Percentiles rank a stretch among this genome's conserved stretches.
Evolutionary conservation across 2,113 vertebrate species (phyloP).

Genomic region (Terrapene triunguis): DNA sequence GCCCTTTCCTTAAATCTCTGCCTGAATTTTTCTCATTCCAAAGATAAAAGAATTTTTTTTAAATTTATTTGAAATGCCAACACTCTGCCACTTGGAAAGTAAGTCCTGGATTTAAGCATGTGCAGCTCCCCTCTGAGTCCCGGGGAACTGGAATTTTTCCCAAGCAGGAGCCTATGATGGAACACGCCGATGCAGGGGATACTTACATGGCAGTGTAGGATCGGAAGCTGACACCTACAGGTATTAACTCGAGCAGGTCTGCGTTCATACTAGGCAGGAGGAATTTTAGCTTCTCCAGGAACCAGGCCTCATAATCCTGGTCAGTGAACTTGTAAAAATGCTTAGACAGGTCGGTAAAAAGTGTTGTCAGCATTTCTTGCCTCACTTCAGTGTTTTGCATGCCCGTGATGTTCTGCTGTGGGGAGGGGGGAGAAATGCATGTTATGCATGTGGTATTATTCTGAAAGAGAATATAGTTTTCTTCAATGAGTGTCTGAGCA

Average conservation of each 20-base stretch:
- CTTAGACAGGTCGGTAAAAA: background rate
- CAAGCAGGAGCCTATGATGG: background rate
- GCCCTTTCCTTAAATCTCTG: no score
- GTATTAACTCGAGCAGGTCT: slow-evolving; percentile 6
- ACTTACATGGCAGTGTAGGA: slow-evolving; percentile 45
- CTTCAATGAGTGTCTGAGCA: background rate
- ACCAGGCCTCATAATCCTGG: slow-evolving; percentile 27
- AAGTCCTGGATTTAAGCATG: background rate
- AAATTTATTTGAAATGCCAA: background rate
- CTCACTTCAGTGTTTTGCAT: background rate
- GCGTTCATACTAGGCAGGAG: slow-evolving; percentile 39
- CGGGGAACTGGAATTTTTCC: background rate
- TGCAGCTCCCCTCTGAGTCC: background rate
- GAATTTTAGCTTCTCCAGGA: background rate
- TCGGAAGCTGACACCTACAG: slow-evolving; percentile 9
- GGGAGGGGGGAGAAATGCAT: background rate
- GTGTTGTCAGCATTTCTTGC: background rate
- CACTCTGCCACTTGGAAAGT: background rate
- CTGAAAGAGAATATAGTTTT: background rate
- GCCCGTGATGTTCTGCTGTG: background rate
- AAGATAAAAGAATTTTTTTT: background rate
- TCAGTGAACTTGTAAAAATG: slow-evolving; percentile 15
- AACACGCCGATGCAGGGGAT: background rate
- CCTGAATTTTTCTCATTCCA: background rate
- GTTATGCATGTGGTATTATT: background rate